phyloP scores from a whole-genome alignment of 2,113 vertebrate genomes.

The Colistium nudipinnis region DNA sequence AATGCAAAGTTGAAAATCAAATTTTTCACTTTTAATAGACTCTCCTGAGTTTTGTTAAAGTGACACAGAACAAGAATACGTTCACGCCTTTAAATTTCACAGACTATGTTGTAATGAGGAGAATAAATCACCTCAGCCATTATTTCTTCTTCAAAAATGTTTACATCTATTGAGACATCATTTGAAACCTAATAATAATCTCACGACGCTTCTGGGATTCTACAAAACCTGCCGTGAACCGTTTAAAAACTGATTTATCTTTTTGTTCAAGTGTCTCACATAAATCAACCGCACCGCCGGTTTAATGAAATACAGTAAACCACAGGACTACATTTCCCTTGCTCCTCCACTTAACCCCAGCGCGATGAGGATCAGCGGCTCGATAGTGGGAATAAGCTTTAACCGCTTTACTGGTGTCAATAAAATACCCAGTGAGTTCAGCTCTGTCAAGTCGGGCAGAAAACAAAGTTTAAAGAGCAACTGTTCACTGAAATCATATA shows the following conservation, averaged over 20 bases:
- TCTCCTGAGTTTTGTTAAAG: slow-evolving; percentile 23
- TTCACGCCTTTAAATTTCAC: slow-evolving; percentile 6
- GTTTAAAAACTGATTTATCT: slow-evolving; percentile 43
- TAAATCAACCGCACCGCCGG: slow-evolving; percentile 45
- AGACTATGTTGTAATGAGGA: background rate
- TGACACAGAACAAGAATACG: slow-evolving; percentile 14
- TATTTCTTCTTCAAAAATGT: slow-evolving; percentile 12
- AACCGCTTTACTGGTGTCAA: background rate
- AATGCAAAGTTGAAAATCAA: slow-evolving; percentile 12
- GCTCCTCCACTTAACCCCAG: slow-evolving; percentile 37
- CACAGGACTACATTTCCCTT: slow-evolving; percentile 29
- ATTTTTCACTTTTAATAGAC: slow-evolving; percentile 34
- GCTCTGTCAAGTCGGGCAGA: background rate
- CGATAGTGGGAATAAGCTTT: slow-evolving; percentile 21
- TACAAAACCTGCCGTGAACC: slow-evolving; percentile 17
- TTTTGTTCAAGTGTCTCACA: slow-evolving; percentile 24
- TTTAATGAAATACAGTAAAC: slow-evolving; percentile 46
- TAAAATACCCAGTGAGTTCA: background rate
- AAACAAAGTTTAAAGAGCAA: background rate
- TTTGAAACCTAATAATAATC: background rate
- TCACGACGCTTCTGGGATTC: slow-evolving; percentile 11
- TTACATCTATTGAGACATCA: background rate
- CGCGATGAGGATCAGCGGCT: slow-evolving; percentile 35
- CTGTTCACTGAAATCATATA: background rate
- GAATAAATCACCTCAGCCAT: background rate